Base-by-base conservation (phyloP, 2,888 invertebrate species). In the Xanthorhoe spadicearia region DNA sequence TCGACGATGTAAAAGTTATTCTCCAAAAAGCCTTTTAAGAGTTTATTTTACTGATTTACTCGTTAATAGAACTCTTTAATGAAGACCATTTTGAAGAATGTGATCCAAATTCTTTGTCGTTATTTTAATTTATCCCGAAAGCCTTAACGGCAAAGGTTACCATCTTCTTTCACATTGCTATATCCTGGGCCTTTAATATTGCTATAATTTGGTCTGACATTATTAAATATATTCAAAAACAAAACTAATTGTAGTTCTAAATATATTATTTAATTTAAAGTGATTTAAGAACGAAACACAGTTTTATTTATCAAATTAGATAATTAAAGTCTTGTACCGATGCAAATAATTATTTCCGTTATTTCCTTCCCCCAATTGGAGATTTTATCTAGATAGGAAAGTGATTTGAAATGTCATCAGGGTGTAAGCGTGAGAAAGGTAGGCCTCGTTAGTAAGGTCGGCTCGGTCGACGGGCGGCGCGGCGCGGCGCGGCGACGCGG, bases 401-500 rank as follows among this genome's bases (percentile, higher is more conserved):
- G 15, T 59, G 46, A 70, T 74, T 73, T 35, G 43, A 67, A 48
- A 63, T 72, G 69, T 74, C 66, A 75, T 75, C 73, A 56, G 72
- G 69, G 68, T 64, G 74, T 70, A 77, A 71, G 74, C 68, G 35
- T 57, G 74, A 75, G 69, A 77, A 81, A 71, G 53, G 46, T 49
- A 43, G 23, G 51, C 43, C n/a, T 56, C 9, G 18, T 50, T 48
- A 46, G 23, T 28, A 17, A 17, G 6, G 28, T 9, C 6, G 51
- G 13, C 5, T n/a, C 23, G 17, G 17, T 13, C 48, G 46, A 19
- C 35, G 23, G 43, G 51, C 10, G 19, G 38, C 23, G 35, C 23
- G 23, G 23, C 23, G 38, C 23, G 35, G 2, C 2, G 23, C 23
- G 23, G 51, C 15, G 23, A 23, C 17, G 23, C 50, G 51, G 59